A percentile compares a stretch with the other conserved stretches of the same genome.
Conservation (phyloP, 2,113 vertebrate genomes). For the Sinocyclocheilus anshuiensis region DNA sequence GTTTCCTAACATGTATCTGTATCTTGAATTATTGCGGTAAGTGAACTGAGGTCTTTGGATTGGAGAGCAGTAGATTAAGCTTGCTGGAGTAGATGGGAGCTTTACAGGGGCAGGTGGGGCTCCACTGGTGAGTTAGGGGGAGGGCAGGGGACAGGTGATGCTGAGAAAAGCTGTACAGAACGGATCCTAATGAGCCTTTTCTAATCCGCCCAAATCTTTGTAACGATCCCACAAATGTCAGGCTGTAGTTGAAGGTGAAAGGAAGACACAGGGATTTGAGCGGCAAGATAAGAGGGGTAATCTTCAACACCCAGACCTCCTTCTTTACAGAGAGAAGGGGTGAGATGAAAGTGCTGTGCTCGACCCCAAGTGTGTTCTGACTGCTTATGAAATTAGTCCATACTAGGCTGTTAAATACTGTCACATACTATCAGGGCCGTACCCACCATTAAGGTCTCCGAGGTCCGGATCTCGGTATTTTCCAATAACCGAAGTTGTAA, state of each 20-base stretch:
- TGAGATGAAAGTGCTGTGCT: not conserved
- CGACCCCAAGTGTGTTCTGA: not conserved
- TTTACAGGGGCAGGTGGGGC: slow-evolving; percentile 27
- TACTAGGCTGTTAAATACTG: not conserved
- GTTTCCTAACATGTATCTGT: not conserved
- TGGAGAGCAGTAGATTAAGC: not conserved
- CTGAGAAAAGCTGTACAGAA: slow-evolving; percentile 26
- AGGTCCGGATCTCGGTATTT: too few relatives aligned
- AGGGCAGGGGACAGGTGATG: not conserved
- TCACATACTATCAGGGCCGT: too few relatives aligned
- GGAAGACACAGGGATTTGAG: slow-evolving; percentile 18
- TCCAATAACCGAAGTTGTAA: too few relatives aligned
- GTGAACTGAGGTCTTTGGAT: not conserved
- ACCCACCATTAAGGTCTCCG: too few relatives aligned
- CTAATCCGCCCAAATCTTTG: slow-evolving; percentile 66
- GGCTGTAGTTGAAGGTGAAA: slow-evolving; percentile 29
- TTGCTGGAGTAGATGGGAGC: not conserved
- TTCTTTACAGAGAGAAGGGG: slow-evolving; percentile 1
- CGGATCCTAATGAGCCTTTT: slow-evolving; percentile 22
- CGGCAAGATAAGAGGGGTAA: slow-evolving; percentile 46
- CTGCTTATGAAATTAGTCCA: not conserved
- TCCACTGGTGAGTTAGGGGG: not conserved
- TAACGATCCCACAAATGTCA: slow-evolving; percentile 60
- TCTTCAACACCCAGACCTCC: slow-evolving; percentile 46
- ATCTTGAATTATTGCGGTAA: not conserved